Conservation (phyloP, 2,888 invertebrate species). For the Noctuana brunneofusca region DNA sequence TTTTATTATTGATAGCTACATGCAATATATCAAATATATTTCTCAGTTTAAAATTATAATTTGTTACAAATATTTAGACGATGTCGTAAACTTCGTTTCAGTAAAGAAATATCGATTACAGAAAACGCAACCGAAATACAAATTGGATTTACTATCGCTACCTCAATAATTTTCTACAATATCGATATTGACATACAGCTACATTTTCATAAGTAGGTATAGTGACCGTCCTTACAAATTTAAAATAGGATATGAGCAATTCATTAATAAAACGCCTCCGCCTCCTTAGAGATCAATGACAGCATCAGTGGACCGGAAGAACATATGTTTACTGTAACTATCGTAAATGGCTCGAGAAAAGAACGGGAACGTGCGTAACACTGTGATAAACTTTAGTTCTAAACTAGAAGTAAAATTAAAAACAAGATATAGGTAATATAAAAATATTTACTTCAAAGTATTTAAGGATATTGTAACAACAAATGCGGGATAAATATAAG, state of each 20-base stretch:
- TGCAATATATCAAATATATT: constrained; percentile 5
- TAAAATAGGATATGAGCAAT: constrained; percentile 68
- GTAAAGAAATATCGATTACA: background rate
- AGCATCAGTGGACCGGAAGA: constrained; percentile 42
- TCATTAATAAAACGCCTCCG: constrained; percentile 52
- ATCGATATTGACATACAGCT: background rate
- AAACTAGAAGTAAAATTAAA: background rate
- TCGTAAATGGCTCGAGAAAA: constrained; percentile 12
- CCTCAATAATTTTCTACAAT: background rate
- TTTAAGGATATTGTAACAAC: constrained; percentile 6
- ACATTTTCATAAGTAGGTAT: constrained; percentile 16
- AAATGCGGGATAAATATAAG: background rate
- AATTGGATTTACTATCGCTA: background rate
- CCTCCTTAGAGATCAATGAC: constrained; percentile 64
- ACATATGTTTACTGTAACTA: constrained; percentile 7
- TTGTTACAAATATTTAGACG: background rate
- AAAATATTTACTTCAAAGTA: constrained; percentile 19
- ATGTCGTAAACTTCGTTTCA: background rate
- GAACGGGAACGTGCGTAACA: constrained; percentile 18
- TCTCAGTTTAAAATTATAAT: background rate
- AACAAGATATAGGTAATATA: background rate
- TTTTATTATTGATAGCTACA: constrained; percentile 43
- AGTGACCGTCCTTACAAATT: constrained; percentile 40
- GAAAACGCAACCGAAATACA: background rate
- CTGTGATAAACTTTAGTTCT: background rate